These are phyloP conservation scores for Ischnus inquisitorius DNA, from an alignment of 2,888 invertebrate species.

Conservation along the genomic window DNA sequence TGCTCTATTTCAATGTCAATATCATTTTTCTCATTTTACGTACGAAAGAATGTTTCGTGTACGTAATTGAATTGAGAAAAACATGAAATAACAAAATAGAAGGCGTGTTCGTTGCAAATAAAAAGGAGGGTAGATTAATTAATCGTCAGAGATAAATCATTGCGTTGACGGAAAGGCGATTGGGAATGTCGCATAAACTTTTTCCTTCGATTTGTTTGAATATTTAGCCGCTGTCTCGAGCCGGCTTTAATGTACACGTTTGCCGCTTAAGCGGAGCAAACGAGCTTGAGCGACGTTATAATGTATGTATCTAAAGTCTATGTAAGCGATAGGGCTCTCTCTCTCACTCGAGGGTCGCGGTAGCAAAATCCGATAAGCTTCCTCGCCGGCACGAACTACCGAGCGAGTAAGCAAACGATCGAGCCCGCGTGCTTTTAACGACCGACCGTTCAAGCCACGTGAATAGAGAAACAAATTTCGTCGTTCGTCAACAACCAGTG, in stretches of 20 bases:
- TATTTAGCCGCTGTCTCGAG: not conserved
- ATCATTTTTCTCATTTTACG: too few relatives aligned
- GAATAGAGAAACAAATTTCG: conserved; percentile 51
- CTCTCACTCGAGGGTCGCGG: conserved; percentile 9
- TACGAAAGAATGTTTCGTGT: too few relatives aligned
- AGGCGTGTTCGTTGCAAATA: not conserved
- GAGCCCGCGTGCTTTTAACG: conserved; percentile 4
- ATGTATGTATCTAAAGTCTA: conserved; percentile 41
- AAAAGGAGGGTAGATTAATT: not conserved
- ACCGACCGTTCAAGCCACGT: conserved; percentile 9
- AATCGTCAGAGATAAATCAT: not conserved
- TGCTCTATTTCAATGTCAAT: too few relatives aligned
- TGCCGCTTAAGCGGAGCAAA: conserved; percentile 9
- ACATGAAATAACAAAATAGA: not conserved
- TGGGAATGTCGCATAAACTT: not conserved
- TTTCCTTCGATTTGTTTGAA: conserved; percentile 1
- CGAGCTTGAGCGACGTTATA: conserved; percentile 27
- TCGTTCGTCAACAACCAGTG: conserved; percentile 20
- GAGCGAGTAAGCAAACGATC: conserved; percentile 15
- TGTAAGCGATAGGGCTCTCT: conserved; percentile 42
- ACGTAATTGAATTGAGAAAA: too few relatives aligned
- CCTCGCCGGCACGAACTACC: conserved; percentile 19
- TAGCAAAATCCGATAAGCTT: conserved; percentile 62
- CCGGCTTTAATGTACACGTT: not conserved
- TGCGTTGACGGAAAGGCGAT: conserved; percentile 2